Percentiles rank a stretch among this genome's conserved stretches.
Evolutionary conservation across 2,113 vertebrate species (phyloP).

Genomic region (Grantiella picta): DNA sequence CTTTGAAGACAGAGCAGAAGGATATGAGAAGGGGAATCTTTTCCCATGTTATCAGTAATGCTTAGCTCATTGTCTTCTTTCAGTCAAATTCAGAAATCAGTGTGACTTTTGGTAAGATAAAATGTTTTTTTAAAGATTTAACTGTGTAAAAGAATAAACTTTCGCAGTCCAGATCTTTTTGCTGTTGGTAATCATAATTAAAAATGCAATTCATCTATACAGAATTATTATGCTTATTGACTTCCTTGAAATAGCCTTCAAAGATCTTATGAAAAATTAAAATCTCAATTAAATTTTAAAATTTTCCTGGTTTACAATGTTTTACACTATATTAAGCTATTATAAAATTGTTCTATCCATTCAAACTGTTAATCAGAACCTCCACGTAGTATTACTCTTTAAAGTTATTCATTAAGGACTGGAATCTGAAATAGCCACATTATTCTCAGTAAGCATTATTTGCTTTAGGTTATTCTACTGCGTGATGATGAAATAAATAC

Average conservation of each 20-base stretch:
- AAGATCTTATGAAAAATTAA: not conserved
- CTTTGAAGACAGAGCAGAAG: not conserved
- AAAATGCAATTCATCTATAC: not conserved
- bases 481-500: not conserved
- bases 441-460: not conserved
- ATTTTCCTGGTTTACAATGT: not conserved
- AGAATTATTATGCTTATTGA: not conserved
- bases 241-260: not conserved
- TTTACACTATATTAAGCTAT: not conserved
- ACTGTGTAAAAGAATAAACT: not conserved
- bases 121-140: not conserved
- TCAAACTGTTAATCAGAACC: not conserved
- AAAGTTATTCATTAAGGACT: not conserved
- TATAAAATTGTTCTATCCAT: not conserved
- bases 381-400: not conserved
- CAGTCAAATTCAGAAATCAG: not conserved
- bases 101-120: not conserved
- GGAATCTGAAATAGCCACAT: not conserved
- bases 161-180: not conserved
- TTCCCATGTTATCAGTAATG: not conserved
- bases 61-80: not conserved
- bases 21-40: not conserved
- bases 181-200: not conserved
- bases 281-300: not conserved
- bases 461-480: not conserved